Percentiles rank a stretch among this genome's conserved stretches.
Evolutionary conservation across 2,888 invertebrate genomes (phyloP).

Genomic region (Cheilosia variabilis): DNA sequence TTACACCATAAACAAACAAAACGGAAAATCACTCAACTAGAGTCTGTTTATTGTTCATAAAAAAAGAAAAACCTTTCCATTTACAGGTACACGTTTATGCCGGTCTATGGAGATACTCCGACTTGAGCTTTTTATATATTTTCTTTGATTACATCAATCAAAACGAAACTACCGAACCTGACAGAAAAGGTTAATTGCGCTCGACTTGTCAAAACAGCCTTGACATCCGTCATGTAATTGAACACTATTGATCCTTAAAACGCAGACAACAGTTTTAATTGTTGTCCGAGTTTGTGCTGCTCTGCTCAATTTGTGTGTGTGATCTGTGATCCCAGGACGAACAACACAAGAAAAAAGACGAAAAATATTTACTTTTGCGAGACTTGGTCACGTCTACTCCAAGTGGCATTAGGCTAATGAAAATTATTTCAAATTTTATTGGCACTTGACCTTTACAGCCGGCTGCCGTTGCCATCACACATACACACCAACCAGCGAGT

Average conservation of each 20-base stretch:
- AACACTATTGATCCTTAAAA: slow-evolving; percentile 37
- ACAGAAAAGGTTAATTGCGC: slow-evolving; percentile 34
- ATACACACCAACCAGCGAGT: not conserved
- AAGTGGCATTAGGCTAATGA: slow-evolving; percentile 22
- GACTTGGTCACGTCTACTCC: slow-evolving; percentile 16
- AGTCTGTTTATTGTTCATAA: slow-evolving; percentile 40
- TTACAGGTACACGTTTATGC: not conserved
- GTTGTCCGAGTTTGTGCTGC: not conserved
- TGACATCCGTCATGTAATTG: slow-evolving; percentile 28
- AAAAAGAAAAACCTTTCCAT: not conserved
- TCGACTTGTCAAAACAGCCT: slow-evolving; percentile 17
- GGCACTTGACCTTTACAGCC: slow-evolving; percentile 38
- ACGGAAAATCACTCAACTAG: slow-evolving; percentile 35
- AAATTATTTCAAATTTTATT: slow-evolving; percentile 51
- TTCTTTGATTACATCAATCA: slow-evolving; percentile 33
- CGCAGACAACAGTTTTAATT: not conserved
- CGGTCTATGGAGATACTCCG: not conserved
- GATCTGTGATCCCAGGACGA: slow-evolving; percentile 22
- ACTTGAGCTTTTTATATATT: slow-evolving; percentile 3
- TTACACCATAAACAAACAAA: slow-evolving; percentile 49
- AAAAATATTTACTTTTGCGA: slow-evolving; percentile 20
- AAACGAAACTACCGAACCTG: slow-evolving; percentile 21
- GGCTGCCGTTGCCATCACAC: not conserved
- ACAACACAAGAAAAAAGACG: not conserved
- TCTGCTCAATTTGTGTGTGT: not conserved